Conservation (phyloP, 2,113 vertebrate species). For the Pollimyrus isidori region DNA sequence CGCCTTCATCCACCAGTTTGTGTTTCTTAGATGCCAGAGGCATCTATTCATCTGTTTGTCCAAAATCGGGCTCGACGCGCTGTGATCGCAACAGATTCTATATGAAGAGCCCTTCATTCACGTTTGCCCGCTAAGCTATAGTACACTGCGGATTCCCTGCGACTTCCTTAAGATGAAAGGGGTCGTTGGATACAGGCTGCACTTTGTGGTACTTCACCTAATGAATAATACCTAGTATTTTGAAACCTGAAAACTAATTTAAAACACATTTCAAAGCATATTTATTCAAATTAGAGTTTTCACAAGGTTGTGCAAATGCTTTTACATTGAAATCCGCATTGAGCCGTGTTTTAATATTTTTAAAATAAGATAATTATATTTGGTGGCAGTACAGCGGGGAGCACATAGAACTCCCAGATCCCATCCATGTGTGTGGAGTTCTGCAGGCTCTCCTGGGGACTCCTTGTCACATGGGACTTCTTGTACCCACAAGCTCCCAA, state of each 20-base stretch:
- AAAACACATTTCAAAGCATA: background rate
- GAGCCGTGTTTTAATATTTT: background rate
- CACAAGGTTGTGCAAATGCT: background rate
- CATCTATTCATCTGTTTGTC: no score
- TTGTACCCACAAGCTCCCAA: background rate
- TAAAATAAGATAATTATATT: background rate
- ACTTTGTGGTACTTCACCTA: background rate
- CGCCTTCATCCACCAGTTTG: background rate
- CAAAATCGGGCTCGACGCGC: background rate
- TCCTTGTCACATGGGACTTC: background rate
- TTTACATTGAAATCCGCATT: background rate
- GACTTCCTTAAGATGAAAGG: background rate
- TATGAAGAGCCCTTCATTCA: background rate
- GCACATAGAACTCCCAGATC: background rate
- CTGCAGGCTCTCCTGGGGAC: background rate
- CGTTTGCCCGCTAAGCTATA: background rate
- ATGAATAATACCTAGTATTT: background rate
- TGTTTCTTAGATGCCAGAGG: background rate
- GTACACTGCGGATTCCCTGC: background rate
- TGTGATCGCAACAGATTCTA: background rate
- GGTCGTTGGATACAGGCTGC: background rate
- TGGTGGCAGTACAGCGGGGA: background rate
- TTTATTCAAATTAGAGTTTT: background rate
- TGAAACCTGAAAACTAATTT: background rate
- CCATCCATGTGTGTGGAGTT: background rate